phyloP scores from a whole-genome alignment of 1,140 invertebrate species.

The Acromyrmex heyeri region DNA sequence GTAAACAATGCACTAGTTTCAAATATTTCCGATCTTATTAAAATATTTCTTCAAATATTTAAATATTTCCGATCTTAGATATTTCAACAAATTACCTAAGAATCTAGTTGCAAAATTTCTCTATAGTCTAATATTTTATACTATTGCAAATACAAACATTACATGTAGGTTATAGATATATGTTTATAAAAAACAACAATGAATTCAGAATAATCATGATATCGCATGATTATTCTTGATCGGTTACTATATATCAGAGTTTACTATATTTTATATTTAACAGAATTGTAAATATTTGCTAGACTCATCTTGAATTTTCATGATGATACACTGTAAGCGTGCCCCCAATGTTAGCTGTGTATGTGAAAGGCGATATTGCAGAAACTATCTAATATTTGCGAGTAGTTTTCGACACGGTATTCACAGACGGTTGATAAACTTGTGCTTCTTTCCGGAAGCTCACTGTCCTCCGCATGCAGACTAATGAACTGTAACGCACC shows the following conservation, averaged over 20 bases:
- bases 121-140: neutral
- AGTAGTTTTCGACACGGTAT: conserved; percentile 18
- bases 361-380: conserved; percentile 31
- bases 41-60: neutral
- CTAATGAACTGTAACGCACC: conserved; percentile 21
- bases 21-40: neutral
- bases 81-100: neutral
- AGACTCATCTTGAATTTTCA: conserved; percentile 37
- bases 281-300: conserved; percentile 18
- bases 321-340: neutral
- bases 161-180: neutral
- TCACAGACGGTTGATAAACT: conserved; percentile 37
- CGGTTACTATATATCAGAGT: conserved; percentile 13
- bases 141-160: neutral
- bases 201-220: neutral
- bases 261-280: conserved; percentile 21
- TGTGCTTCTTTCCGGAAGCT: conserved; percentile 24
- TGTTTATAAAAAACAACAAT: neutral
- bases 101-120: neutral
- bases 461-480: neutral
- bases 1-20: neutral
- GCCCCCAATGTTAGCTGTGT: neutral
- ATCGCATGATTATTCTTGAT: neutral
- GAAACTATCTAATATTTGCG: conserved; percentile 45
- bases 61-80: neutral